Evolutionary conservation across 2,113 vertebrate species (phyloP).

Genomic region (Nothocercus nigrocapillus): DNA sequence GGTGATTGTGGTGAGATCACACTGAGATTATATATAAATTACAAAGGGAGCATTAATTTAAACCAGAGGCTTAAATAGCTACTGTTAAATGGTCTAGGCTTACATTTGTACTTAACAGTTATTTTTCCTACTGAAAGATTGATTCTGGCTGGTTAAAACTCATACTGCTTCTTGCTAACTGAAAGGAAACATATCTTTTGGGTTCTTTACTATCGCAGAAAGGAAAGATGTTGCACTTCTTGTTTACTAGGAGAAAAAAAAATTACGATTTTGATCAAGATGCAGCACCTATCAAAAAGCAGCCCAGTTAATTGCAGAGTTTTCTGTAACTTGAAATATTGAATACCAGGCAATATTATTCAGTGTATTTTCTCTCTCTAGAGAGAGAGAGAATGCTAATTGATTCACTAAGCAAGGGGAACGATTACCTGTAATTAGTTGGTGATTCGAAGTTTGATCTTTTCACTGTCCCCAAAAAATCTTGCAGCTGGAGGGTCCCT

Average conservation of each 20-base stretch:
- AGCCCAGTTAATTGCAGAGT: not conserved
- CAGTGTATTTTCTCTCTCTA: not conserved
- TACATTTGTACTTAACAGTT: not conserved
- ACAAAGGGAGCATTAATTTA: not conserved
- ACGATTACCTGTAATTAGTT: not conserved
- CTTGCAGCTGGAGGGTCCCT: not conserved
- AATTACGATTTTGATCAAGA: not conserved
- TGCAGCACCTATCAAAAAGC: not conserved
- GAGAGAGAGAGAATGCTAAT: not conserved
- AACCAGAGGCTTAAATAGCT: not conserved
- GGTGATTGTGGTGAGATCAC: not conserved
- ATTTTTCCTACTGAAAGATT: not conserved
- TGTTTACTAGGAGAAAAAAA: not conserved
- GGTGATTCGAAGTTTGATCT: not conserved
- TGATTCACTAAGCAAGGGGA: not conserved
- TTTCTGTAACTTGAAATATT: not conserved
- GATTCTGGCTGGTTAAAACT: not conserved
- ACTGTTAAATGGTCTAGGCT: not conserved
- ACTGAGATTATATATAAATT: not conserved
- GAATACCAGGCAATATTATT: not conserved
- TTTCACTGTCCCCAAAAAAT: not conserved
- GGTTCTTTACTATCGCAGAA: not conserved
- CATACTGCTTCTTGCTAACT: not conserved
- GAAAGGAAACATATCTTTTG: not conserved
- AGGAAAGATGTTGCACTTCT: not conserved